Evolutionary conservation across 1,140 invertebrate genomes (phyloP).

Genomic region (Papilio glaucus): DNA sequence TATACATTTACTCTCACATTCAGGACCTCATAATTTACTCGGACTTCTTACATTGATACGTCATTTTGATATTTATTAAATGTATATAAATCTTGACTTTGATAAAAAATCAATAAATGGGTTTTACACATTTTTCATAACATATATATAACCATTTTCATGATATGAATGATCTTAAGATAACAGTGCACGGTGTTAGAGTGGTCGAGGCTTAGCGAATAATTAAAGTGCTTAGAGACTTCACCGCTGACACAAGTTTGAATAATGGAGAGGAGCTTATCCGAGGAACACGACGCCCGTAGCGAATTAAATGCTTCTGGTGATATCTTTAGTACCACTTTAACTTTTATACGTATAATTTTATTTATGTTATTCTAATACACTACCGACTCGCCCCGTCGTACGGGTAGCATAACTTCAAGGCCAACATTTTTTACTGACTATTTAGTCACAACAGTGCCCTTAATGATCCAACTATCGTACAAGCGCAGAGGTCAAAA

Average conservation of each 20-base stretch:
- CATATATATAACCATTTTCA: not conserved
- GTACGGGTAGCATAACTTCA: no score
- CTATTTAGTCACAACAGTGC: no score
- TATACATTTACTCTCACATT: no score
- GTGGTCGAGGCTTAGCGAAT: conserved; percentile 19
- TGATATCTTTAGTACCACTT: not conserved
- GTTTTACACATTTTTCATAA: no score
- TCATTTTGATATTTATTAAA: no score
- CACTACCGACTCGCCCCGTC: no score
- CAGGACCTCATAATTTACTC: no score
- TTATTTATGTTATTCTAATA: not conserved
- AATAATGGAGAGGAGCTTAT: conserved; percentile 25
- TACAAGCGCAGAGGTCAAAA: not conserved
- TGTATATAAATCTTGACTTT: no score
- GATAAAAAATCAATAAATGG: no score
- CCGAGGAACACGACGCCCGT: not conserved
- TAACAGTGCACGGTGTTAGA: conserved; percentile 20
- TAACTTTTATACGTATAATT: not conserved
- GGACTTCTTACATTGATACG: no score
- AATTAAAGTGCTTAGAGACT: conserved; percentile 23
- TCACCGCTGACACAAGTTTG: conserved; percentile 16
- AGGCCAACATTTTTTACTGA: no score
- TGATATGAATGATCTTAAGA: conserved; percentile 19
- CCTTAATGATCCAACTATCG: not conserved
- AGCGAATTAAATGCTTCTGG: conserved; percentile 4